Evolutionary conservation across 2,113 vertebrate genomes (phyloP), one percentile per base, ranked within the genome.

Genomic region (Cepphus grylle): DNA sequence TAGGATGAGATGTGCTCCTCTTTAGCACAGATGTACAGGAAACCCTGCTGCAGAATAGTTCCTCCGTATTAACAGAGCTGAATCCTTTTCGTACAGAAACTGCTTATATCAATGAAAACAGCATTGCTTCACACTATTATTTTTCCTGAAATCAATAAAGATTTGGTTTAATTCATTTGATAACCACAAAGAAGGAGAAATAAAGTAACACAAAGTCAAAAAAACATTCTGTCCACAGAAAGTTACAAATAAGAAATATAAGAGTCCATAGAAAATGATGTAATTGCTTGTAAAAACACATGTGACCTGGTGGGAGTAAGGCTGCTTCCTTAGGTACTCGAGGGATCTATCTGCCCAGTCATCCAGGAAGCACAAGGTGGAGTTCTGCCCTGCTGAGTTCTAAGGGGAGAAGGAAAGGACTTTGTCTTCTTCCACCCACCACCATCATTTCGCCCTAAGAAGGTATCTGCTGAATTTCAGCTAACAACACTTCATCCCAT

Each of bases 21-120:
- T 96, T 85, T 53, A 86, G 66, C 32, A 65, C 84, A 97, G 93
- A 95, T 81, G 83, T 79, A 77, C 92, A 97, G 96, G 96, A 97
- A 96, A 93, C 69, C 20, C 50, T 6, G 1, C n/a, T 45, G 72
- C 62, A 58, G 52, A 83, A 61, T 11, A 94, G 82, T 59, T 95
- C 87, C 81, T 94, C 90, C 58, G 52, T 73, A 43, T 77, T 56
- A 94, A 78, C 43, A 90, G 59, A 17, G 50, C n/a, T 92, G 26
- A 91, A 94, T 14, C 38, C 5, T 58, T 83, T 88, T 42, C 81
- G 45, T 61, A 22, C 12, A 90, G 77, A 78, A 70, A 74, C 58
- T 65, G 71, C 73, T 95, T 43, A 32, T 61, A 42, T 40, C 67
- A 58, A 70, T 82, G 50, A 59, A 81, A 88, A 77, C 27, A 67